Percentiles rank a stretch among this genome's conserved stretches.
These are phyloP conservation scores for Wasmannia auropunctata DNA, from an alignment of 1,140 invertebrate species.

Conservation along the genomic window DNA sequence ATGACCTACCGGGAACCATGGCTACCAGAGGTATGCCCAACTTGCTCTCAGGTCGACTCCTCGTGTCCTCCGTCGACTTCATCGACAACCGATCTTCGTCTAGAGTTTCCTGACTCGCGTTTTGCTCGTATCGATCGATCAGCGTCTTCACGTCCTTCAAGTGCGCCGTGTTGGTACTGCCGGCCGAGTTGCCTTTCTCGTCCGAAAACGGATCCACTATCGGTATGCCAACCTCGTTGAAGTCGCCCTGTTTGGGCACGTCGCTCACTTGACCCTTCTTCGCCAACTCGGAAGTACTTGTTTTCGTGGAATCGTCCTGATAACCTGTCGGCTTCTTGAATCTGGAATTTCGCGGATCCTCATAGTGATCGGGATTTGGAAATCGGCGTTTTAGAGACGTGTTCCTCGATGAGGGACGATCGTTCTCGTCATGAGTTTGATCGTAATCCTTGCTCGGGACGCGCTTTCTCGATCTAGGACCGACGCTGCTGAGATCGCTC, in stretches of 20 bases:
- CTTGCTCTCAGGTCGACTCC: conserved; percentile 46
- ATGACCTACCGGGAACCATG: conserved; percentile 65
- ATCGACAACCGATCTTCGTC: conserved; percentile 50
- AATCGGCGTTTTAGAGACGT: conserved; percentile 49
- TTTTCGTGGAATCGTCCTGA: conserved; percentile 64
- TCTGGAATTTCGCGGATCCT: conserved; percentile 66
- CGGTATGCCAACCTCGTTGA: conserved; percentile 84
- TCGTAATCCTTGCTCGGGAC: conserved; percentile 70
- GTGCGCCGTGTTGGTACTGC: conserved; percentile 3
- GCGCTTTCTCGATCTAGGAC: conserved; percentile 73
- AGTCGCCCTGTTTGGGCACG: conserved; percentile 73
- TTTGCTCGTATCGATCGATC: conserved; percentile 66
- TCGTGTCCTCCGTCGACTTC: conserved; percentile 62
- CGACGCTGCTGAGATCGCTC: conserved; percentile 73
- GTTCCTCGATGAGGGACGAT: not conserved
- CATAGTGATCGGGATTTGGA: conserved; percentile 79
- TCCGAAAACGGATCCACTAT: conserved; percentile 62
- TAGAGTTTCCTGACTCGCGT: conserved; percentile 59
- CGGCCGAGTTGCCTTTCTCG: conserved; percentile 30
- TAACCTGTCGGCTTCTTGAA: conserved; percentile 6
- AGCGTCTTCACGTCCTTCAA: conserved; percentile 63
- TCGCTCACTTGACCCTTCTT: conserved; percentile 19
- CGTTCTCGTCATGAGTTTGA: not conserved
- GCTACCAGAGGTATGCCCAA: conserved; percentile 57
- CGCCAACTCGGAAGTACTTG: conserved; percentile 69